Conservation (phyloP, 2,113 vertebrate species). For the Clupea harengus region DNA sequence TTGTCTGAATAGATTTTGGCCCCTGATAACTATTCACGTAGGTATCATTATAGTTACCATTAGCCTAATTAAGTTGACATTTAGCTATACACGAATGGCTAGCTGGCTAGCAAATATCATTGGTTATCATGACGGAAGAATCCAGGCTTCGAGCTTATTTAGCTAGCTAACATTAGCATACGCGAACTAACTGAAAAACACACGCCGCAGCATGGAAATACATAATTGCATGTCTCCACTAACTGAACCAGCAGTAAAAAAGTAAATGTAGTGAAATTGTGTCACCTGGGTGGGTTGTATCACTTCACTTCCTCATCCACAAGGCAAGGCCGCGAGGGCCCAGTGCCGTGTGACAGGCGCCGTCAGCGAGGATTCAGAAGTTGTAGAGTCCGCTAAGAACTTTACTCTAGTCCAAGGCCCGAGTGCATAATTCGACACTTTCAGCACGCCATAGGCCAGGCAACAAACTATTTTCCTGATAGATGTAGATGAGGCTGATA, state of each 20-base stretch:
- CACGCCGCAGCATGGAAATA: constrained; percentile 6
- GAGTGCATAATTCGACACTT: constrained; percentile 30
- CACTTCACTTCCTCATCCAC: constrained; percentile 65
- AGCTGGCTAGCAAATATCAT: background rate
- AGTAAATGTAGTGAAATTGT: background rate
- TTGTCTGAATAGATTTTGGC: background rate
- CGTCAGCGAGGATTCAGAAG: constrained; percentile 62
- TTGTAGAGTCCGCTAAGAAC: constrained; percentile 65
- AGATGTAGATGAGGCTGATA: background rate
- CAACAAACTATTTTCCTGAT: constrained; percentile 10
- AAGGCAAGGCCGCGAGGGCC: constrained; percentile 71
- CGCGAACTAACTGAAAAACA: background rate
- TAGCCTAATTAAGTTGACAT: constrained; percentile 12
- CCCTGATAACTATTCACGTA: background rate
- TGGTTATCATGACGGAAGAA: constrained; percentile 4
- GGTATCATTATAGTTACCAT: background rate
- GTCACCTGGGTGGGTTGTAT: constrained; percentile 60
- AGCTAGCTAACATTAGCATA: background rate
- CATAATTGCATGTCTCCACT: background rate
- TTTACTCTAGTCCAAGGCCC: constrained; percentile 70
- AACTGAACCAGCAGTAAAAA: background rate
- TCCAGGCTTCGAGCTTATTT: background rate
- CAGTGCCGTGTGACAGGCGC: constrained; percentile 62
- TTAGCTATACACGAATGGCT: background rate
- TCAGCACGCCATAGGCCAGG: background rate